Conservation (phyloP, 2,888 invertebrate species). For the Elysia crispata region DNA sequence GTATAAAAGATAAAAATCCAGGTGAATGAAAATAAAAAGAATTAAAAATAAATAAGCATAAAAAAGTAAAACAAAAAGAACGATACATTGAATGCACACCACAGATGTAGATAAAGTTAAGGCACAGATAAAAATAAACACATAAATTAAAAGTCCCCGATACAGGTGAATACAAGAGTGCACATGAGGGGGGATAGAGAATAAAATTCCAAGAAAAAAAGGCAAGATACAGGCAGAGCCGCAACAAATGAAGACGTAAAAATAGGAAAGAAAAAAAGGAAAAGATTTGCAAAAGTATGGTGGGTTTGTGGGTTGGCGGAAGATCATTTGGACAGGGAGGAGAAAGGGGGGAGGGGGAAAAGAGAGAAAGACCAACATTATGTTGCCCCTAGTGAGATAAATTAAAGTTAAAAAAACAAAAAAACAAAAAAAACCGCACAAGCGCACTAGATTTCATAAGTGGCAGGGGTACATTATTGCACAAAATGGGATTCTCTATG, state of each 20-base stretch:
- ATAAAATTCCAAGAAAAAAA: neutral
- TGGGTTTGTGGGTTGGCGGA: slow-evolving; percentile 13
- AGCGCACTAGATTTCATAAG: too few species aligned
- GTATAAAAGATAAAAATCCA: neutral
- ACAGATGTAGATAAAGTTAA: slow-evolving; percentile 1
- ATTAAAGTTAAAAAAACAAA: too few species aligned
- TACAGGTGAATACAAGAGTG: slow-evolving; percentile 5
- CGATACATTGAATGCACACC: neutral
- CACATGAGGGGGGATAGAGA: neutral
- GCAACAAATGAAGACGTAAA: slow-evolving; percentile 10
- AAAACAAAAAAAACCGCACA: too few species aligned
- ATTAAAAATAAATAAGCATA: neutral
- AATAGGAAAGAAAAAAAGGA: neutral
- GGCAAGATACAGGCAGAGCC: neutral
- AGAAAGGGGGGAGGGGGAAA: slow-evolving; percentile 13
- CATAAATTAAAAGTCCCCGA: neutral
- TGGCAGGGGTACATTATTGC: too few species aligned
- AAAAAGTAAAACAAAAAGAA: slow-evolving; percentile 11
- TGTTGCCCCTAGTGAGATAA: slow-evolving; percentile 44
- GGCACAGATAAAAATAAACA: neutral
- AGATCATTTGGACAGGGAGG: neutral
- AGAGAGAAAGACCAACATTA: slow-evolving; percentile 46
- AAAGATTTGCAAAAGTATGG: neutral
- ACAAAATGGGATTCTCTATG: too few species aligned
- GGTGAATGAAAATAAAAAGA: neutral